Base-by-base conservation (phyloP, 2,797 vertebrate genomes). In the Pyrocephalus nanus region DNA sequence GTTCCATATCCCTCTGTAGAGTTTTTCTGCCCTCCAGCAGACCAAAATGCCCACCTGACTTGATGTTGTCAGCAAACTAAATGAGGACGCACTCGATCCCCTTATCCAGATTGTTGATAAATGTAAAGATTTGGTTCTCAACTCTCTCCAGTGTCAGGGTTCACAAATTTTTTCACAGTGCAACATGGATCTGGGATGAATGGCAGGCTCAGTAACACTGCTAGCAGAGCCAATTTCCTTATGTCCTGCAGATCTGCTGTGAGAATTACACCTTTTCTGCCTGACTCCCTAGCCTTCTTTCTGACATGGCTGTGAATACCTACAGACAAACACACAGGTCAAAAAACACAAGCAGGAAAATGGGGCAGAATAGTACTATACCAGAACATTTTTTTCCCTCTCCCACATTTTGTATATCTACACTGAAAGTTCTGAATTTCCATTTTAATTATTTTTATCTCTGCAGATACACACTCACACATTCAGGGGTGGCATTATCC, bases 361-460 rank as follows among this genome's bases (percentile, higher is more conserved):
- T 12, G 8, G 8, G 27, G 12, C 16, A 74, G 25, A 65, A 71
- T 10, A 61, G 2, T 30, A 53, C 8, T 6, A 8, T 60, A 53
- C 27, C 5, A 72, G 15, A 66, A 45, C 5, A 6, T 4, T 6
- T 18, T 3, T 3, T 66, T 47, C 18, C 3, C 5, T 66, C 8
- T 88, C 14, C 10, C 9, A 12, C 2, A 22, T 75, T 92, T 80
- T 67, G 3, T 29, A 23, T 32, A 73, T 27, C 22, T 19, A 57
- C n/a, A 32, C 9, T 19, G 38, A 86, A 74, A 74, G 17, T 71
- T 79, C 29, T 7, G 3, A 67, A 69, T 93, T 92, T 86, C 26
- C 14, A 29, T 91, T 91, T 86, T 53, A 89, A 95, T 92, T 85
- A 60, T 71, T 93, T 85, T 92, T 90, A 30, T 66, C 26, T 86